These are phyloP conservation scores for Perodicticus potto DNA, from an alignment of 2,797 vertebrate species.

Conservation along the genomic window DNA sequence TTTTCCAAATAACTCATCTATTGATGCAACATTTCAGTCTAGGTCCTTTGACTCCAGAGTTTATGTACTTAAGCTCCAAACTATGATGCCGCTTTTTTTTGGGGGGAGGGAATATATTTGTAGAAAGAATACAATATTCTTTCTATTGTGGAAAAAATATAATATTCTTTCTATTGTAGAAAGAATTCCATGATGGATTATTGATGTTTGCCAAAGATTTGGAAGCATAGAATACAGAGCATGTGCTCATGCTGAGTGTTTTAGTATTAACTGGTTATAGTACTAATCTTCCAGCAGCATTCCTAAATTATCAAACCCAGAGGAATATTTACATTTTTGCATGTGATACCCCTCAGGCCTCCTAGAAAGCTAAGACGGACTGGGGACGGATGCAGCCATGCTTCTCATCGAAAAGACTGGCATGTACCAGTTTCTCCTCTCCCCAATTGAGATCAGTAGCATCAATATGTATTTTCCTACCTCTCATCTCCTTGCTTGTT, in stretches of 20 bases:
- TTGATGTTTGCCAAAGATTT: neutral
- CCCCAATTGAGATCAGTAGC: neutral
- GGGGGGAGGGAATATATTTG: neutral
- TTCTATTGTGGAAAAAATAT: neutral
- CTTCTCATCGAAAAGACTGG: neutral
- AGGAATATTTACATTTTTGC: neutral
- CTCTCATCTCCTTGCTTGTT: neutral
- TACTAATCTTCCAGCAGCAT: neutral
- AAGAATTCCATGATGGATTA: neutral
- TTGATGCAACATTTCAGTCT: neutral
- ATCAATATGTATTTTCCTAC: neutral
- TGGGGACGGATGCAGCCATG: neutral
- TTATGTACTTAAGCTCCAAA: neutral
- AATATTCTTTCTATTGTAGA: no score
- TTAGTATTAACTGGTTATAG: no score
- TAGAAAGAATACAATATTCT: neutral
- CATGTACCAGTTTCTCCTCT: neutral
- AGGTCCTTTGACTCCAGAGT: neutral
- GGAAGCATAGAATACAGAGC: neutral
- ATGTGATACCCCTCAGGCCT: neutral
- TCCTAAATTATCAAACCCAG: neutral
- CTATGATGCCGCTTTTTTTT: neutral
- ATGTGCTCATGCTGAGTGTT: neutral
- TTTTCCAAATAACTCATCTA: neutral
- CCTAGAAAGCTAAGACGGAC: neutral